Percentiles rank a stretch among this genome's conserved stretches.
phyloP scores from a whole-genome alignment of 2,797 vertebrate species.

The Nothura maculosa region DNA sequence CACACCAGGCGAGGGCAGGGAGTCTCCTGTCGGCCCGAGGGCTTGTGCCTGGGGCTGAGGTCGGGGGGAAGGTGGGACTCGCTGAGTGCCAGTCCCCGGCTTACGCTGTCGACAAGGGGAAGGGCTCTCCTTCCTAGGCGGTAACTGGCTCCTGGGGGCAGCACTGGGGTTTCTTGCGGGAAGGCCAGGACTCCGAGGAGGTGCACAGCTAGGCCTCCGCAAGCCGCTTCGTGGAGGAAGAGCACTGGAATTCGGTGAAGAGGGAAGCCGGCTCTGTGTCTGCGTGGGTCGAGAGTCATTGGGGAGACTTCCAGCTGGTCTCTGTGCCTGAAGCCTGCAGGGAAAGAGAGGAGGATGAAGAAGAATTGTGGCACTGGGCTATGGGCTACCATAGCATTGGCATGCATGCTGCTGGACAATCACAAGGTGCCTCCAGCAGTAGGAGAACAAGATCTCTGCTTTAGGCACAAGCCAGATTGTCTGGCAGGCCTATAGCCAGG shows the following conservation, averaged over 20 bases:
- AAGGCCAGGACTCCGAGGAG: constrained; percentile 80
- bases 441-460: not conserved
- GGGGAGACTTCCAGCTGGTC: constrained; percentile 67
- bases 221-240: constrained; percentile 75
- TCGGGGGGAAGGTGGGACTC: constrained; percentile 67
- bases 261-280: constrained; percentile 71
- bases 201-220: constrained; percentile 77
- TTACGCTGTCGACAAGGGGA: constrained; percentile 89
- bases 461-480: not conserved
- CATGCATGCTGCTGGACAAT: not conserved
- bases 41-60: constrained; percentile 68
- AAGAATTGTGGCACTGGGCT: not conserved
- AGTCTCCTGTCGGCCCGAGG: constrained; percentile 72
- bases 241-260: constrained; percentile 49
- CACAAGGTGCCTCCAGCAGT: not conserved
- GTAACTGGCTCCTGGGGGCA: constrained; percentile 85
- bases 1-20: constrained; percentile 67
- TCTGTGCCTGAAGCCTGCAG: constrained; percentile 84
- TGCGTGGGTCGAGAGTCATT: constrained; percentile 79
- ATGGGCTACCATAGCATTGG: not conserved
- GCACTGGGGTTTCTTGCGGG: constrained; percentile 87
- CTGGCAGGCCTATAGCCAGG: too few species aligned
- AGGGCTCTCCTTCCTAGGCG: constrained; percentile 89
- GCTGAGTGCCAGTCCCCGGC: constrained; percentile 60
- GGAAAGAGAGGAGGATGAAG: not conserved